Base-by-base conservation (phyloP, 2,113 vertebrate genomes). In the Panthera uncia region DNA sequence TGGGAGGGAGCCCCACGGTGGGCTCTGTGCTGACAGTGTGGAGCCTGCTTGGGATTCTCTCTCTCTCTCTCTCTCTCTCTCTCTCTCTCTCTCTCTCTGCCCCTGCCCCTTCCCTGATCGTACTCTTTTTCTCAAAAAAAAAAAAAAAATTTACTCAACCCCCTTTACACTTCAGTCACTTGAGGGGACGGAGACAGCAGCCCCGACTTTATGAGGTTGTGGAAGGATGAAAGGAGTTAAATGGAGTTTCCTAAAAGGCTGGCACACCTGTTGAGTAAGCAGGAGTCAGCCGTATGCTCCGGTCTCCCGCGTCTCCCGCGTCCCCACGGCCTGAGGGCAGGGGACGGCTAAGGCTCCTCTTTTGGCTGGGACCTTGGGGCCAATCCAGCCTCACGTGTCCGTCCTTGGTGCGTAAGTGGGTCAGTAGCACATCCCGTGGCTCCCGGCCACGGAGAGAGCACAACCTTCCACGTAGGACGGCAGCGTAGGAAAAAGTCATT, bases 351-450 rank as follows among this genome's bases (percentile, higher is more conserved):
- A 65, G 25, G 7, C 25, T 36, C 55, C 57, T 74, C 41, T 63
- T 31, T 21, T 7, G 82, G 55, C 91, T 48, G 55, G 41, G 73
- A 27, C 31, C 68, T 50, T 1, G 33, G 52, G 41, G 25, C 68
- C 66, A 57, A 3, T 18, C 27, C 27, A 27, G 38, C 57, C 18
- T 11, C 1, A 21, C 1, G 3, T 3, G 61, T 31, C n/a, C 82
- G 27, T 33, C 18, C 61, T 13, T 15, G 0, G 2, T 13, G 16
- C 0, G 15, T 18, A 3, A 36, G 14, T 18, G 15, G 55, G 81
- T 29, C 8, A 1, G 23, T 0, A 12, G 57, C 61, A 65, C 38
- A 6, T 11, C 41, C 38, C 12, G 27, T 29, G 11, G 31, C 57
- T 31, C 82, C 82, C 14, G 31, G 36, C 27, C 27, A 8, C 27